Evolutionary conservation across 2,113 vertebrate genomes (phyloP).

Genomic region (Coryphaenoides rupestris): DNA sequence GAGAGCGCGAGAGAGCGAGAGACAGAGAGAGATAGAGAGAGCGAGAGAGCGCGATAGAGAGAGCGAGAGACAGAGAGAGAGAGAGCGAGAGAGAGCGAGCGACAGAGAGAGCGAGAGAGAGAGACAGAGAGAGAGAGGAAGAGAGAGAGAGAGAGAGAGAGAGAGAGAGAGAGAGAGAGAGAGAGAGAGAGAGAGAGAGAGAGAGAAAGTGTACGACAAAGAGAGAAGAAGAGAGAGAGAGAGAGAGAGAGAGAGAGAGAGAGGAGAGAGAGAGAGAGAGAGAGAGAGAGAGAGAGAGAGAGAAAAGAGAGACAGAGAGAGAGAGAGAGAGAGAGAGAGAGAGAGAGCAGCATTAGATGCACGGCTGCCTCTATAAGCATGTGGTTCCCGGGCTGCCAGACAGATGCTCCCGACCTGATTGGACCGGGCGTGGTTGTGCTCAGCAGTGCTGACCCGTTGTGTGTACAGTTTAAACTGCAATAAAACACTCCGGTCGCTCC

Average conservation of each 20-base stretch:
- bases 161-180: too few relatives aligned
- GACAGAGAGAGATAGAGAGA: too few relatives aligned
- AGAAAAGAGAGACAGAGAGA: neutral
- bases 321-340: neutral
- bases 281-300: neutral
- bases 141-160: neutral
- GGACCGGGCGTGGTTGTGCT: conserved; percentile 13
- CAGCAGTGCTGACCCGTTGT: conserved; percentile 44
- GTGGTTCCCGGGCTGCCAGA: conserved; percentile 9
- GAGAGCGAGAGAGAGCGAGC: too few relatives aligned
- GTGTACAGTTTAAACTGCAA: conserved; percentile 47
- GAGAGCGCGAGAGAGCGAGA: too few relatives aligned
- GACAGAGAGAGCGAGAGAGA: neutral
- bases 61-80: too few relatives aligned
- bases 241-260: too few relatives aligned
- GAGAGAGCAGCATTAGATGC: neutral
- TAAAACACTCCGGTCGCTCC: conserved; percentile 54
- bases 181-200: too few relatives aligned
- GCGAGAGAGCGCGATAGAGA: too few relatives aligned
- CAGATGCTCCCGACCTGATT: conserved; percentile 28
- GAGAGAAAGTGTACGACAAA: too few relatives aligned
- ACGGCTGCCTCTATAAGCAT: neutral
- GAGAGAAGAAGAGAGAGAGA: too few relatives aligned
- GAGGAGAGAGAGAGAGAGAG: neutral
- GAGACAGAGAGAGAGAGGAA: neutral